phyloP scores from a whole-genome alignment of 2,888 invertebrate genomes.

The Dasysyrphus albostriatus region DNA sequence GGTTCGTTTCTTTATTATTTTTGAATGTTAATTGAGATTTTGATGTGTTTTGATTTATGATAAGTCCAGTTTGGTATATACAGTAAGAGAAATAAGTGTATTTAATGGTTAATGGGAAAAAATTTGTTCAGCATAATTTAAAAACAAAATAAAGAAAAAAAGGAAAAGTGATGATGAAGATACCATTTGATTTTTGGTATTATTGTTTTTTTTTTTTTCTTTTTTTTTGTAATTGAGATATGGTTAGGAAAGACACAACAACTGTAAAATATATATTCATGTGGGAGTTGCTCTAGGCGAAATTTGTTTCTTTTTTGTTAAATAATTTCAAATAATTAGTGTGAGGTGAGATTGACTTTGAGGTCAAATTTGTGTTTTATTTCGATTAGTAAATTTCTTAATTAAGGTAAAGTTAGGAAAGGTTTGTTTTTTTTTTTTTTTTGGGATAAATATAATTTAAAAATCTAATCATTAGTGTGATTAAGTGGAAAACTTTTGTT shows the following conservation, averaged over 20 bases:
- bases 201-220: too few relatives aligned
- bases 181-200: slow-evolving; percentile 17
- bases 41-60: slow-evolving; percentile 68
- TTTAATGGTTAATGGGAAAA: slow-evolving; percentile 52
- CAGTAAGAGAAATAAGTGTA: slow-evolving; percentile 61
- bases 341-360: slow-evolving; percentile 43
- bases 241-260: not conserved
- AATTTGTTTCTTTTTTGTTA: slow-evolving; percentile 1
- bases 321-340: slow-evolving; percentile 24
- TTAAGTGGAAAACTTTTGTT: not conserved
- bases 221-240: not conserved
- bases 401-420: slow-evolving; percentile 20
- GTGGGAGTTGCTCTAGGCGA: slow-evolving; percentile 16
- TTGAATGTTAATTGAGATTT: slow-evolving; percentile 35
- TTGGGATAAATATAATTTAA: not conserved
- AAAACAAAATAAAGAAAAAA: slow-evolving; percentile 14
- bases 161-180: slow-evolving; percentile 62
- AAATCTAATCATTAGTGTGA: not conserved
- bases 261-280: not conserved
- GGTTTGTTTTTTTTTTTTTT: not conserved
- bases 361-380: slow-evolving; percentile 10
- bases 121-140: slow-evolving; percentile 26
- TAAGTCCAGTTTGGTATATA: slow-evolving; percentile 30
- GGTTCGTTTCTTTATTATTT: slow-evolving; percentile 13
- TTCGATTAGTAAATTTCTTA: slow-evolving; percentile 34